Conservation (phyloP, 1,140 invertebrate genomes). For the Drosophila elegans region DNA sequence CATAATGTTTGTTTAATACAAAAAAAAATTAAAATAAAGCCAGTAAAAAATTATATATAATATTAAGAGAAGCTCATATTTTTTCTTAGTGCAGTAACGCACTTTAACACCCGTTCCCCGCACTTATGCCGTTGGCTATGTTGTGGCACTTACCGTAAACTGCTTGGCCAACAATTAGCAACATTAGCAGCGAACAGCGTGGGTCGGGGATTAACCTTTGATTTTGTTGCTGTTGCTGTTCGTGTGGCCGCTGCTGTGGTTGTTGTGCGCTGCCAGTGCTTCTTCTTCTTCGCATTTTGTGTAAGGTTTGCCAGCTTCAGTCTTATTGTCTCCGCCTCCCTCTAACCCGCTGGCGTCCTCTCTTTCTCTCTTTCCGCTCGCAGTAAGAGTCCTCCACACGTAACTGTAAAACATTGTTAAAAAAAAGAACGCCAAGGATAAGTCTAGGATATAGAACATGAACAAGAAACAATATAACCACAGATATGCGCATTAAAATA, state of each 20-base stretch:
- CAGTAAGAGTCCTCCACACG: conserved; percentile 33
- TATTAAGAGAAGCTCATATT: background rate
- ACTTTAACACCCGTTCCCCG: background rate
- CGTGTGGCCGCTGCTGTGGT: conserved; percentile 13
- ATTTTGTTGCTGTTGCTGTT: conserved; percentile 16
- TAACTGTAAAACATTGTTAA: conserved; percentile 41
- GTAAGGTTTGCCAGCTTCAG: conserved; percentile 46
- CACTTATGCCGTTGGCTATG: conserved; percentile 1
- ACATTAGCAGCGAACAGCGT: conserved; percentile 48
- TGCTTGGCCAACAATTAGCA: conserved; percentile 78
- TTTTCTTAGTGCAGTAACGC: conserved; percentile 9
- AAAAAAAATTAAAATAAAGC: too few relatives aligned
- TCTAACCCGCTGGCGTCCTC: background rate
- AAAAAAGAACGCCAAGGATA: conserved; percentile 32
- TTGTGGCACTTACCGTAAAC: conserved; percentile 73
- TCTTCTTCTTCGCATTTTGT: conserved; percentile 39
- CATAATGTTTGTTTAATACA: too few relatives aligned
- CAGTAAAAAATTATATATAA: too few relatives aligned
- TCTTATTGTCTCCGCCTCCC: conserved; percentile 45
- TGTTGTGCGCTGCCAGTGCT: conserved; percentile 19
- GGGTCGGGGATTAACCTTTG: conserved; percentile 40
- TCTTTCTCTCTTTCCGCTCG: background rate
- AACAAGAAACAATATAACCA: background rate
- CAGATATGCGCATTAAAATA: background rate
- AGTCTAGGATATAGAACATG: conserved; percentile 8